Base-by-base conservation (phyloP, 2,797 vertebrate genomes). In the Chelmon rostratus region DNA sequence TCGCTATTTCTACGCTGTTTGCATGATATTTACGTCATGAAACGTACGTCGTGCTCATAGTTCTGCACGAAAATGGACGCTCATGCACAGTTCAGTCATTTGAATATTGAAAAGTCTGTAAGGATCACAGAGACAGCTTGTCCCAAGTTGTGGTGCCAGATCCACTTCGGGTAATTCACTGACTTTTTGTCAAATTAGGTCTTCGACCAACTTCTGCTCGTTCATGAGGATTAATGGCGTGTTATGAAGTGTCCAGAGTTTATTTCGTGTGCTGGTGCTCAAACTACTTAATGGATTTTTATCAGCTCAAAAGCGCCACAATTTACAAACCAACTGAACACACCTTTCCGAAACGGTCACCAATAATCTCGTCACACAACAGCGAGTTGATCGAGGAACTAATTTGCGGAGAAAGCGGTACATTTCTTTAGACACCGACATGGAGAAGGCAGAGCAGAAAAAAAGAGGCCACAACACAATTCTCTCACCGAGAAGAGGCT, bases 401-500 rank as follows among this genome's bases (percentile, higher is more conserved):
- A 37, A 76, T 91, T 89, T 83, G 80, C 65, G 79, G 84, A 77
- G 83, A 72, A 81, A 86, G 65, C 73, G 40, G 61, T 44, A 78
- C 44, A 75, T 66, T 56, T 84, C 35, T 85, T 9, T 54, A 78
- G 42, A 88, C 92, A 92, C 57, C 66, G 47, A 87, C 49, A 90
- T 15, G 40, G 68, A 61, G 52, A 81, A 66, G 47, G 67, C 18
- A 81, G 74, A 42, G n/a, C n/a, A n/a, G n/a, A n/a, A n/a, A n/a
- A 78, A 54, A 86, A 71, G 67, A 93, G 85, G 86, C 86, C 91
- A 86, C 78, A 90, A 90, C 85, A 82, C 88, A 84, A 15, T 81
- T 91, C 83, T 94, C 95, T 95, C 95, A 95, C 94, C 94, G 52
- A 91, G 91, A 86, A 93, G 91, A 84, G 84, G 89, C 84, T 93